These are phyloP conservation scores for Helicorthomorpha holstii DNA, from an alignment of 1,140 invertebrate genomes.

Conservation along the genomic window DNA sequence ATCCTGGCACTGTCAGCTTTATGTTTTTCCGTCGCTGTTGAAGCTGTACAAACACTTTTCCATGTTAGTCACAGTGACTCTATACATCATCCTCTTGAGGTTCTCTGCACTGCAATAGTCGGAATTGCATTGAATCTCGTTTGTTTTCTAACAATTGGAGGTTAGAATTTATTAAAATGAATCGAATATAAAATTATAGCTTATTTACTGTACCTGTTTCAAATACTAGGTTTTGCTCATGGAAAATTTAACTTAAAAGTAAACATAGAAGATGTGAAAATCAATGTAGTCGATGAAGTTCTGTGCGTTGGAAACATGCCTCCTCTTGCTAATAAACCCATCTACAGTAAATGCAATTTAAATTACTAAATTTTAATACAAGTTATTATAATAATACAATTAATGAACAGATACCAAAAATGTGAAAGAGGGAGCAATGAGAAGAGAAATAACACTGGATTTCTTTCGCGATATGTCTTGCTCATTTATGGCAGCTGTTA, in stretches of 20 bases:
- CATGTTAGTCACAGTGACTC: conserved; percentile 30
- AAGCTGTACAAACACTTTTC: conserved; percentile 44
- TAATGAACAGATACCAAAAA: no score
- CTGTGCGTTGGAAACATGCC: no score
- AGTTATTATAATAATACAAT: no score
- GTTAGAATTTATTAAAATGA: no score
- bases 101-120: conserved; percentile 42
- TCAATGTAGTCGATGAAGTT: no score
- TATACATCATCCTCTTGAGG: conserved; percentile 39
- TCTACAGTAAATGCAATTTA: no score
- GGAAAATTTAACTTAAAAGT: no score
- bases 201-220: no score
- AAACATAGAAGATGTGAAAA: no score
- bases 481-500: conserved; percentile 47
- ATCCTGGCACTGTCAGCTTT: conserved; percentile 66
- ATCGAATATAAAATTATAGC: no score
- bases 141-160: conserved; percentile 54
- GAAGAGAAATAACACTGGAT: neutral
- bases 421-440: conserved; percentile 1
- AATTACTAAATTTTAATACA: conserved; percentile 9
- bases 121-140: conserved; percentile 49
- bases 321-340: no score
- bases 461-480: conserved; percentile 26
- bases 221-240: no score
- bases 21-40: conserved; percentile 60